phyloP scores from a whole-genome alignment of 2,888 invertebrate genomes.

The Drosophila siamana region DNA sequence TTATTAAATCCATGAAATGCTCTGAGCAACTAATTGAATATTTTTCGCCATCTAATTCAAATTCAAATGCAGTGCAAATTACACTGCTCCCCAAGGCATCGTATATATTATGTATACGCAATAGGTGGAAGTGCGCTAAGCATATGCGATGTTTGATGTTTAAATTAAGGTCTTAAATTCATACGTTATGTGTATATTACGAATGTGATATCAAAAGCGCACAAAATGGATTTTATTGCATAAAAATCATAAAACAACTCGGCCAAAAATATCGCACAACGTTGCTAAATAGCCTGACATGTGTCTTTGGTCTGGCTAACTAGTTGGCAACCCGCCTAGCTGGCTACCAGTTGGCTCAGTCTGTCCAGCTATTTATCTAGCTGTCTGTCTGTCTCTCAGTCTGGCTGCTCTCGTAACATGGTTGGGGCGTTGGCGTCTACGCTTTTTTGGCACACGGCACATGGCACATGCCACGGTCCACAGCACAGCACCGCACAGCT shows the following conservation, averaged over 20 bases:
- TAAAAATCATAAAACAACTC: conserved; percentile 33
- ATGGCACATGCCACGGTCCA: conserved; percentile 59
- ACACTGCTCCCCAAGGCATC: neutral
- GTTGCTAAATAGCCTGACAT: conserved; percentile 68
- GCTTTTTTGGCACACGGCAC: conserved; percentile 49
- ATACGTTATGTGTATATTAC: neutral
- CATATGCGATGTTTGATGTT: neutral
- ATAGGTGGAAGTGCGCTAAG: neutral
- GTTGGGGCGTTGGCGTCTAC: conserved; percentile 63
- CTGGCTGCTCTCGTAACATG: conserved; percentile 56
- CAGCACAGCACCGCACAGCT: conserved; percentile 31
- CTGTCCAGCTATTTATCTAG: neutral
- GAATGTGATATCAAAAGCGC: conserved; percentile 2
- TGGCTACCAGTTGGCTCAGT: conserved; percentile 40
- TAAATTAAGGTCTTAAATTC: neutral
- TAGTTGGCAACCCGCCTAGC: conserved; percentile 45
- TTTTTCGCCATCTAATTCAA: neutral
- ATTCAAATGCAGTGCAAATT: neutral
- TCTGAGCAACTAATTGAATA: no score
- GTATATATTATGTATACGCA: neutral
- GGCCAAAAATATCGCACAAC: conserved; percentile 51
- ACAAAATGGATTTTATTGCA: conserved; percentile 14
- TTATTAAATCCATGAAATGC: no score
- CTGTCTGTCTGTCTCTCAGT: conserved; percentile 13
- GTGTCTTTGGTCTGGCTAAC: conserved; percentile 46